Conservation (phyloP, 1,140 invertebrate species). For the Euura saliciscinereae region DNA sequence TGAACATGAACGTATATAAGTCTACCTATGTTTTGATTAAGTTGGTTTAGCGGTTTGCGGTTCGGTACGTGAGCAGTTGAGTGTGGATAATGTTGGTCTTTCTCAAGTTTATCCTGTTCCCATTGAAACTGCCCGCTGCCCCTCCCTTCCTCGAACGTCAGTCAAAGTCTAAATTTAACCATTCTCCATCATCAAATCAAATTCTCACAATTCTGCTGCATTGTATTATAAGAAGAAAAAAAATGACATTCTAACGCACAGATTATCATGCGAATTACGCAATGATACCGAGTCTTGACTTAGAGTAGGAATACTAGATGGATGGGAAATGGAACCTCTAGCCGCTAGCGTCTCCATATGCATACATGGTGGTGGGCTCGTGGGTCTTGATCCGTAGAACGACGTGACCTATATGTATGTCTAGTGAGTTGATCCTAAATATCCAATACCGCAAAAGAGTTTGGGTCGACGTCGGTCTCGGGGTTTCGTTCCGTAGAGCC, state of each 20-base stretch:
- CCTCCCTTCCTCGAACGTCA: neutral
- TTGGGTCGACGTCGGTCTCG: conserved; percentile 17
- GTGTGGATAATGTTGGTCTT: conserved; percentile 3
- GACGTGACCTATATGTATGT: conserved; percentile 8
- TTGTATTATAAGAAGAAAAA: neutral
- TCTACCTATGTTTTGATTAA: conserved; percentile 5
- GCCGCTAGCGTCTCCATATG: too few relatives aligned
- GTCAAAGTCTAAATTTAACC: neutral
- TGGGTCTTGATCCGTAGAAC: neutral
- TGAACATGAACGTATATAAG: neutral
- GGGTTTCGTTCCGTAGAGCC: neutral
- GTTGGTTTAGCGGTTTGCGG: neutral
- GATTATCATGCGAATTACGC: too few relatives aligned
- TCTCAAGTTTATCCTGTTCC: neutral
- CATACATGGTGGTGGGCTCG: too few relatives aligned
- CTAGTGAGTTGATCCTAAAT: conserved; percentile 20
- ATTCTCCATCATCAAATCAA: neutral
- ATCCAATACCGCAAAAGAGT: conserved; percentile 25
- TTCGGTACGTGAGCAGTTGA: conserved; percentile 2
- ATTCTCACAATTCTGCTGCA: neutral
- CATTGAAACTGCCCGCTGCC: neutral
- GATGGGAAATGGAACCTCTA: too few relatives aligned
- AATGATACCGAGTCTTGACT: too few relatives aligned
- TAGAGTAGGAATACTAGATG: too few relatives aligned
- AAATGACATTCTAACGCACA: neutral